A percentile compares a stretch with the other conserved stretches of the same genome.
phyloP scores from a whole-genome alignment of 2,888 invertebrate species.

The Drosophila borealis region DNA sequence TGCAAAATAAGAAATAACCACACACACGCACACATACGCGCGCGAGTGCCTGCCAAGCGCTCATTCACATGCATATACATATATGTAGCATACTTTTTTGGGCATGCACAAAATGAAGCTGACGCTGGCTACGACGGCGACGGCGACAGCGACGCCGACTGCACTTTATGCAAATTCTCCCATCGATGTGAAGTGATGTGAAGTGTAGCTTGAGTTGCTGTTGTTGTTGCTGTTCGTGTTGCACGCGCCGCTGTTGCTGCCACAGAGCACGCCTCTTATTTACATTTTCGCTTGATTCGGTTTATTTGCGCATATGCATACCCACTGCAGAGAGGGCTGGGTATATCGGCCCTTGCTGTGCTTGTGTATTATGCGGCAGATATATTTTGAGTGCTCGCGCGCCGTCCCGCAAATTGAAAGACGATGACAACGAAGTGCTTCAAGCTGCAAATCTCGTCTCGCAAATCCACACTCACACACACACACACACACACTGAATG shows the following conservation, averaged over 20 bases:
- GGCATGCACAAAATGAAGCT: conserved; percentile 70
- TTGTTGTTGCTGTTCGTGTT: conserved; percentile 22
- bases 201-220: conserved; percentile 43
- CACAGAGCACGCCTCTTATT: conserved; percentile 69
- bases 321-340: background rate
- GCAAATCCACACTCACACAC: conserved; percentile 37
- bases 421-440: conserved; percentile 62
- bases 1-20: conserved; percentile 80
- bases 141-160: conserved; percentile 33
- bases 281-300: conserved; percentile 79
- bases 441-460: conserved; percentile 52
- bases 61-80: conserved; percentile 1
- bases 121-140: conserved; percentile 2
- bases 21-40: conserved; percentile 28
- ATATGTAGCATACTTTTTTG: conserved; percentile 69
- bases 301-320: conserved; percentile 74
- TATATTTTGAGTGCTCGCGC: conserved; percentile 38
- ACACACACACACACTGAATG: conserved; percentile 22
- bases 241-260: conserved; percentile 30
- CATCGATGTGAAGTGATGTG: conserved; percentile 65
- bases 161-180: conserved; percentile 74
- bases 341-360: conserved; percentile 6
- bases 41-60: conserved; percentile 47
- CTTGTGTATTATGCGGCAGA: conserved; percentile 33
- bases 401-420: conserved; percentile 66